phyloP scores from a whole-genome alignment of 2,797 vertebrate genomes.

The Eutrigla gurnardus region DNA sequence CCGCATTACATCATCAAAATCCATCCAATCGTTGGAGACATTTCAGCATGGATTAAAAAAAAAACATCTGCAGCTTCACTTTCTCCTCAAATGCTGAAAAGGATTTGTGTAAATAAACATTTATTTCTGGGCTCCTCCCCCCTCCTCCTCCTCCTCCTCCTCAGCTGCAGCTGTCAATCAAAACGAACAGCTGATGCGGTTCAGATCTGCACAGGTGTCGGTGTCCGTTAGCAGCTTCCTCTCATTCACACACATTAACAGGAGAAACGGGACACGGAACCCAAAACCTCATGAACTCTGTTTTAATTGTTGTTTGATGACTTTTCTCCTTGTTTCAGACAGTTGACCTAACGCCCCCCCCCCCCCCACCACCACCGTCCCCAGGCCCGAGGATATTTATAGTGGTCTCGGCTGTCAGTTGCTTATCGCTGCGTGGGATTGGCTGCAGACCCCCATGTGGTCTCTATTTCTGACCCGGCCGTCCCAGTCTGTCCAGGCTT shows the following conservation, averaged over 20 bases:
- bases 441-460: constrained; percentile 53
- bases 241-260: neutral
- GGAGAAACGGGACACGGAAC: no score
- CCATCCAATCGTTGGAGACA: no score
- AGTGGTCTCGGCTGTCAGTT: constrained; percentile 84
- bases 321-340: neutral
- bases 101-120: neutral
- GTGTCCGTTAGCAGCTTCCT: neutral
- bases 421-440: constrained; percentile 72
- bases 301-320: no score
- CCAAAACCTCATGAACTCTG: no score
- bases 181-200: constrained; percentile 55
- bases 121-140: neutral
- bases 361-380: neutral
- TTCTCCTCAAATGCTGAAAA: neutral
- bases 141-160: constrained; percentile 18
- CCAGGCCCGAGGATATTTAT: constrained; percentile 87
- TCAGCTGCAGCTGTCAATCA: constrained; percentile 84
- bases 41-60: neutral
- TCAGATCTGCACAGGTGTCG: constrained; percentile 45
- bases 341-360: constrained; percentile 65
- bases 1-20: no score
- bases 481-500: constrained; percentile 44
- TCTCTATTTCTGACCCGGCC: constrained; percentile 78
- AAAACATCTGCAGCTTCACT: neutral